A percentile compares a stretch with the other conserved stretches of the same genome.
Conservation (phyloP, 2,113 vertebrate genomes). For the Rhodinocichla rosea region DNA sequence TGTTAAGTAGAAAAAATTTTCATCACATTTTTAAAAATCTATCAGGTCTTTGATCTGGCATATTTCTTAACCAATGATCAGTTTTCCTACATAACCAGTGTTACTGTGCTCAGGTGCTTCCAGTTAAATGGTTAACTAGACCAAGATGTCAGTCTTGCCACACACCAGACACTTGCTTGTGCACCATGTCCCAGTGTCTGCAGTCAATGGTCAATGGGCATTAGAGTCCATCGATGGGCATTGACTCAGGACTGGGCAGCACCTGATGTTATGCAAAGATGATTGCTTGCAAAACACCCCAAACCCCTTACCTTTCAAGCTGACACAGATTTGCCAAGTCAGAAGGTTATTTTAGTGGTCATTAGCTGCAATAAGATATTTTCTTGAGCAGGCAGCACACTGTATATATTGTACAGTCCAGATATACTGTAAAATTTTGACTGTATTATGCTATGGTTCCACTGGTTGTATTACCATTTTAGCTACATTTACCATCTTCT, state of each 20-base stretch:
- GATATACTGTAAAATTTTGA: background rate
- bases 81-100: background rate
- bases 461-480: background rate
- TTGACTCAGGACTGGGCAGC: background rate
- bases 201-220: background rate
- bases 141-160: background rate
- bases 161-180: background rate
- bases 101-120: background rate
- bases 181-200: background rate
- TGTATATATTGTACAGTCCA: background rate
- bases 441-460: background rate
- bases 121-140: background rate
- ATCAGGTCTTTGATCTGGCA: background rate
- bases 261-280: accelerated
- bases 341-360: background rate
- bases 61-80: background rate
- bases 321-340: background rate
- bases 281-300: background rate
- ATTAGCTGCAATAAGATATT: background rate
- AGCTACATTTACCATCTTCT: constrained; percentile 14
- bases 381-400: background rate
- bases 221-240: background rate
- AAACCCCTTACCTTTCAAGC: background rate
- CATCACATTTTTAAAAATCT: background rate
- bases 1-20: background rate